Conservation (phyloP, 2,797 vertebrate species). For the Dipus sagitta region DNA sequence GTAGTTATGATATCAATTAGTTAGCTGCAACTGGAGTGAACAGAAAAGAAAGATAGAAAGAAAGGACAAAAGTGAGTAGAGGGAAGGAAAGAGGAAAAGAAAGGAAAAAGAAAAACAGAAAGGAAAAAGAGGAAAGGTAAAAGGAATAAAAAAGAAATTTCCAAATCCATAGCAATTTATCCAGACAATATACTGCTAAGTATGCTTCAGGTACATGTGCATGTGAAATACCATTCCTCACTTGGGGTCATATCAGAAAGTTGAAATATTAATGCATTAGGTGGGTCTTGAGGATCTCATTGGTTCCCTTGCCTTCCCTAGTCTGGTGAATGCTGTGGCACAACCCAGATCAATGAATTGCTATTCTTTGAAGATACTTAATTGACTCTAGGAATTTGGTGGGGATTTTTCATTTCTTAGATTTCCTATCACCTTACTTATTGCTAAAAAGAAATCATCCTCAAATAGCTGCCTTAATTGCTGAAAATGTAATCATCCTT, state of each 20-base stretch:
- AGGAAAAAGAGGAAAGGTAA: background rate
- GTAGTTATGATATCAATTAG: background rate
- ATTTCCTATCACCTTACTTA: slow-evolving; percentile 6
- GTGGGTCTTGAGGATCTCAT: background rate
- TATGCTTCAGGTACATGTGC: background rate
- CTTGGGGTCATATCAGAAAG: background rate
- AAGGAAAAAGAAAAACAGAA: background rate
- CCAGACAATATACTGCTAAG: background rate
- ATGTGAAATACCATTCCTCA: background rate
- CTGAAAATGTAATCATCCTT: background rate
- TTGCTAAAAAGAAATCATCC: slow-evolving; percentile 14
- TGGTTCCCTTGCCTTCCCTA: slow-evolving; percentile 27
- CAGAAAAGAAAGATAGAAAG: background rate
- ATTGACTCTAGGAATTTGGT: slow-evolving; percentile 46
- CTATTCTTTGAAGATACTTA: slow-evolving; percentile 45
- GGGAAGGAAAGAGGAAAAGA: background rate
- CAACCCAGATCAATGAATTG: slow-evolving; percentile 23
- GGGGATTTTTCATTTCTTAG: slow-evolving; percentile 21
- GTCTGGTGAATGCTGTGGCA: slow-evolving; percentile 41
- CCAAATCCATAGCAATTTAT: background rate
- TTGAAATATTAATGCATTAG: background rate
- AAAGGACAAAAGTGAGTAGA: too few relatives aligned
- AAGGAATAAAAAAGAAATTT: background rate
- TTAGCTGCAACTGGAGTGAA: background rate
- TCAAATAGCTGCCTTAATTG: slow-evolving; percentile 44